Base-by-base conservation (phyloP, 92 coral and sea anemone species). In the Desmophyllum pertusum region DNA sequence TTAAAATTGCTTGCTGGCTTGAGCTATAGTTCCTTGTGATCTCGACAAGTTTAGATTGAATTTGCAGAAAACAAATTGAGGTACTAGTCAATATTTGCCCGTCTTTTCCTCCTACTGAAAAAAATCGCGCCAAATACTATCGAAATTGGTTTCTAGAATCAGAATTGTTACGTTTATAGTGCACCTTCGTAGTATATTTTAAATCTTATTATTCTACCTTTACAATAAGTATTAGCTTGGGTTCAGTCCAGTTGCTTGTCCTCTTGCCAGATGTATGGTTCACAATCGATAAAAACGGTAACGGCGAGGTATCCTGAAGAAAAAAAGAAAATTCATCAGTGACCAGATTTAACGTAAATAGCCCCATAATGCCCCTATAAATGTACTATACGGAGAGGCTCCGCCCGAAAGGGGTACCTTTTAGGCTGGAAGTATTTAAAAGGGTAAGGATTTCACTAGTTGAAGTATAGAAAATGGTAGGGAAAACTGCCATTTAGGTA, bases 151-250 rank as follows among this genome's bases (percentile, higher is more conserved):
- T 65, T 65, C 10, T 65, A 13, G 9, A 30, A 19, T 1, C 39
- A 17, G 5, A 30, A 65, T 65, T 31, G 1, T 5, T 35, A 6
- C 6, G 70, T 65, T 65, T 65, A 65, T 31, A 65, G 21, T 30
- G 70, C 70, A 65, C 70, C 70, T 65, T 65, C 41, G n/a, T n/a
- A n/a, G n/a, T n/a, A n/a, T 55, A n/a, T 55, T 55, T 55, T 21
- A 55, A 55, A 55, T 10, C 63, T 55, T 5, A n/a, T n/a, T 55
- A 55, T 21, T 55, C 63, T 55, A 55, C 63, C 63, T 55, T 55
- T 55, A 55, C 30, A 55, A 55, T 0, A 11, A 55, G 25, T 55
- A 55, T n/a, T n/a, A 55, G 23, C 40, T 14, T 45, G 51, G 7
- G 6, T 65, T 65, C 40, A 30, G 31, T 33, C 33, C 70, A 36